These are phyloP conservation scores for Epizoanthus stellaris DNA, from an alignment of 92 coral and sea anemone genomes.

Conservation along the genomic window DNA sequence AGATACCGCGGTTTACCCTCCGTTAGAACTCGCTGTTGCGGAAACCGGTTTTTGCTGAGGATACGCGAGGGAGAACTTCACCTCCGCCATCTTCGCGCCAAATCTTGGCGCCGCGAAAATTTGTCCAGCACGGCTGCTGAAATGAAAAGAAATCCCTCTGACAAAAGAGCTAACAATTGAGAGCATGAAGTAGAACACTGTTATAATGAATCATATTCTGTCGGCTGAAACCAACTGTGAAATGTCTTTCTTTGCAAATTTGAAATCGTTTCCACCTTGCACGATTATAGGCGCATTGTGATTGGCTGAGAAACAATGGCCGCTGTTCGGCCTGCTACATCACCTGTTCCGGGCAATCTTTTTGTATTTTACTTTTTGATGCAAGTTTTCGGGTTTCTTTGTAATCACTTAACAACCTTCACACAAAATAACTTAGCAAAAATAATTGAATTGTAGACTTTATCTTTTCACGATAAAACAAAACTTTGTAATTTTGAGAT, in stretches of 20 bases:
- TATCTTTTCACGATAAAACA: background rate
- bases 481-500: background rate
- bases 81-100: conserved; percentile 40
- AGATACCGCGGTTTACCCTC: conserved; percentile 14
- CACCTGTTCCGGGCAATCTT: conserved; percentile 23
- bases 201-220: background rate
- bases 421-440: background rate
- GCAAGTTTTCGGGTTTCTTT: background rate
- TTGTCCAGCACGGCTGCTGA: background rate
- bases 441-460: background rate
- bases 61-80: background rate
- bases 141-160: background rate
- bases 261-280: background rate
- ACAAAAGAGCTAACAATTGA: conserved; percentile 2
- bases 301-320: conserved; percentile 23
- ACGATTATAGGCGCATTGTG: background rate
- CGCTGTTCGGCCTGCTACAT: background rate
- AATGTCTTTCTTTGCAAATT: background rate
- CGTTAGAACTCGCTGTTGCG: conserved; percentile 13
- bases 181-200: background rate
- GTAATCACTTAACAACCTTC: background rate
- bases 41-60: conserved; percentile 9
- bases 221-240: background rate
- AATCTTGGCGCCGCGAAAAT: background rate
- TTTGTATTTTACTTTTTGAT: background rate